Conservation (phyloP, 2,113 vertebrate species). For the Cyphomyrus discorhynchus region DNA sequence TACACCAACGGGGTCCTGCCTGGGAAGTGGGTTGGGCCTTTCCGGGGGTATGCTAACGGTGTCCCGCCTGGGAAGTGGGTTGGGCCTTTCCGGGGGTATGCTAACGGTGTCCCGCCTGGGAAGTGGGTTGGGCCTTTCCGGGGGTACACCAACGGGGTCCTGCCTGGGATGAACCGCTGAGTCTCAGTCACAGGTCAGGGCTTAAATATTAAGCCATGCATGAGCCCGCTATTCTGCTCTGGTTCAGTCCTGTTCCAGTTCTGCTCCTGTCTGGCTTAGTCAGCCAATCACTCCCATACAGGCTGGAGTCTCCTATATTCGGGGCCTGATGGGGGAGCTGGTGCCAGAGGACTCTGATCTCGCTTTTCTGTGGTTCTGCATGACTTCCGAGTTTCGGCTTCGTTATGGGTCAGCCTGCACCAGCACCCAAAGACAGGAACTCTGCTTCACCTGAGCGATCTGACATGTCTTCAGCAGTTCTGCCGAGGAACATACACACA, state of each 20-base stretch:
- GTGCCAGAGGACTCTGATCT: neutral
- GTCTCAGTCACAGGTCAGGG: neutral
- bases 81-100: neutral
- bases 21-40: neutral
- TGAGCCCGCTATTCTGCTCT: neutral
- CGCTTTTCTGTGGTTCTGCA: neutral
- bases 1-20: neutral
- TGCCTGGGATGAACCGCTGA: neutral
- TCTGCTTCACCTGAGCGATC: neutral
- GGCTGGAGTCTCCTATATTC: neutral
- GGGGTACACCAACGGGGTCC: neutral
- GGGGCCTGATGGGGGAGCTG: neutral
- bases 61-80: neutral
- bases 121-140: neutral
- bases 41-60: neutral
- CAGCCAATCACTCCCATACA: neutral
- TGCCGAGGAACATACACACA: neutral
- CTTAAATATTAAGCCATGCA: neutral
- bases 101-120: neutral
- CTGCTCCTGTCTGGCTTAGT: neutral
- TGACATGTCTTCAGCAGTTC: neutral
- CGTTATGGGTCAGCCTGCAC: neutral
- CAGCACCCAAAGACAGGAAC: neutral
- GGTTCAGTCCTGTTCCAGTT: neutral
- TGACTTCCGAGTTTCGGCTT: neutral